A percentile compares a stretch with the other conserved stretches of the same genome.
phyloP scores from a whole-genome alignment of 2,888 invertebrate genomes.

The Campoplex capitator region DNA sequence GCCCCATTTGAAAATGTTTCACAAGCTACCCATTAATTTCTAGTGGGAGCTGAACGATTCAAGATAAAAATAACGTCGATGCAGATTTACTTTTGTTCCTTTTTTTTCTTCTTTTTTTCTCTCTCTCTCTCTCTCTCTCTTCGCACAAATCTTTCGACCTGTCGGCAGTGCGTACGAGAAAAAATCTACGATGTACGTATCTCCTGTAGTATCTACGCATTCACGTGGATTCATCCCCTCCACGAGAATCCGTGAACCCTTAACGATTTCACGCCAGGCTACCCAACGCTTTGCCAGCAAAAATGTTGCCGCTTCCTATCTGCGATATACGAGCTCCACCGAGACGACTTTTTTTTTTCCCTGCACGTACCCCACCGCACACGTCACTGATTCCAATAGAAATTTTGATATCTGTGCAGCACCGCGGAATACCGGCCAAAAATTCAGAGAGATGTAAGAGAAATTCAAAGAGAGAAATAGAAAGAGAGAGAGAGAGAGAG shows the following conservation, averaged over 20 bases:
- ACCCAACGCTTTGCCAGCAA: constrained; percentile 51
- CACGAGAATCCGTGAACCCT: constrained; percentile 34
- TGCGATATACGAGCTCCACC: constrained; percentile 20
- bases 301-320: constrained; percentile 31
- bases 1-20: background rate
- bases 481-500: background rate
- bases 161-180: background rate
- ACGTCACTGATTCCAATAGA: background rate
- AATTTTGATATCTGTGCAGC: background rate
- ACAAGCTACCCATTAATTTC: background rate
- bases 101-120: too few species aligned
- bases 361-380: background rate
- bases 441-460: too few species aligned
- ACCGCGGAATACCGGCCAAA: background rate
- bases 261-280: constrained; percentile 62
- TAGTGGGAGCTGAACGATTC: background rate
- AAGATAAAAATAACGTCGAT: background rate
- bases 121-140: background rate
- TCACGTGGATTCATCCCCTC: constrained; percentile 26
- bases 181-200: constrained; percentile 8
- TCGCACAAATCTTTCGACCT: constrained; percentile 7
- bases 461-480: background rate
- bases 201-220: constrained; percentile 9
- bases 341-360: constrained; percentile 20
- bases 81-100: background rate